Base-by-base conservation (phyloP, 2,888 invertebrate genomes). In the Xanthia icteritia region DNA sequence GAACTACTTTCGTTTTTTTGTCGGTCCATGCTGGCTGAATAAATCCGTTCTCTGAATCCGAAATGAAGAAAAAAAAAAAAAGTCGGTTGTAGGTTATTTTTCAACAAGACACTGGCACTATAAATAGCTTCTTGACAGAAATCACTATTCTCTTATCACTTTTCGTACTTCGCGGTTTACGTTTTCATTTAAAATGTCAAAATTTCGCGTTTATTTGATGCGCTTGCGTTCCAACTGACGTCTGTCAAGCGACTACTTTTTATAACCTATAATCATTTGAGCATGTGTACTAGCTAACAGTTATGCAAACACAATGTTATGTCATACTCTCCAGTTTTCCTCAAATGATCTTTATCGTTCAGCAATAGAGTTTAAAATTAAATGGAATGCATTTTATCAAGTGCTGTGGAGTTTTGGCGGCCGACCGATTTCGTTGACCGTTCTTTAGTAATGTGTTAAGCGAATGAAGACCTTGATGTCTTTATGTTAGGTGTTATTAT, bases 1-100 rank as follows among this genome's bases (percentile, higher is more conserved):
- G 94, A 91, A 80, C 88, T 92, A 73, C 90, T 90, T 85, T 88
- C 89, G 31, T 88, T 89, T 85, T 90, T 89, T 63, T 69, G 74
- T 65, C 74, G 79, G 71, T 94, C 91, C 94, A 94, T 94, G 60
- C 85, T 89, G 85, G 77, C 88, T 78, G 81, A 81, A 78, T 77
- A 45, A 70, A 58, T 15, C 20, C 68, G 45, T 54, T 70, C 39
- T 74, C 76, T 72, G 80, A 72, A 77, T 76, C 5, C 60, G 45
- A 83, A 88, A 77, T 76, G 68, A 84, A 82, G 66, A 66, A 83
- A 87, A 63, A 87, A 84, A 86, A 76, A 58, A 81, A 84, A 82
- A 70, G 71, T 84, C 89, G 84, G n/a, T 72, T 83, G 60, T 71
- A 86, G 86, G 88, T 86, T 91, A 89, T 77, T 77, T 85, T 76